These are phyloP conservation scores for Drosophila tripunctata DNA, from an alignment of 2,888 invertebrate genomes.

Conservation along the genomic window DNA sequence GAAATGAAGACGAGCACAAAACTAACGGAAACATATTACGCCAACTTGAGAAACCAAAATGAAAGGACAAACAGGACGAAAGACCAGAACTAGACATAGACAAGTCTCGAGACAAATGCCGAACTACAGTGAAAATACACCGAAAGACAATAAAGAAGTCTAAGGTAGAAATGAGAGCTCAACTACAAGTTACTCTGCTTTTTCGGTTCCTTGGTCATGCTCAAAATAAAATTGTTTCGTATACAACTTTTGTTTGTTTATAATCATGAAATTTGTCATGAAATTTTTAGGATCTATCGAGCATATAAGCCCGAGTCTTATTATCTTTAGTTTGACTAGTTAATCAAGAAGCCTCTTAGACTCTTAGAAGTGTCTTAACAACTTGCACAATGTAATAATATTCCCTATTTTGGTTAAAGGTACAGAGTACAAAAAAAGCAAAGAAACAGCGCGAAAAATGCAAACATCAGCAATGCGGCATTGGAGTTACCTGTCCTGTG, in stretches of 20 bases:
- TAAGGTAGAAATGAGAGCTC: neutral
- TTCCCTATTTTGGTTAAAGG: neutral
- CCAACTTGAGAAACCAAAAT: constrained; percentile 58
- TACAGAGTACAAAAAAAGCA: constrained; percentile 15
- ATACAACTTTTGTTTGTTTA: too few relatives aligned
- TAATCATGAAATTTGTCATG: too few relatives aligned
- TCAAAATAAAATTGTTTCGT: too few relatives aligned
- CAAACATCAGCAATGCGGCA: constrained; percentile 79
- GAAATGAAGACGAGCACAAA: constrained; percentile 24
- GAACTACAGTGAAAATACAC: constrained; percentile 13
- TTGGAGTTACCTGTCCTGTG: constrained; percentile 59
- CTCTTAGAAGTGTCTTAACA: too few relatives aligned
- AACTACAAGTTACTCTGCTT: neutral
- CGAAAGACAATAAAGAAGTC: constrained; percentile 4
- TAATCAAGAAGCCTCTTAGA: too few relatives aligned
- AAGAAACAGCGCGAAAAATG: constrained; percentile 60
- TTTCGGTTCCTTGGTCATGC: too few relatives aligned
- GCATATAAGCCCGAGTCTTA: too few relatives aligned
- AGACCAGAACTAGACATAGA: constrained; percentile 5
- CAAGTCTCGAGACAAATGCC: constrained; percentile 22
- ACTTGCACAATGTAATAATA: neutral
- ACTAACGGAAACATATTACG: constrained; percentile 68
- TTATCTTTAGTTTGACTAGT: too few relatives aligned
- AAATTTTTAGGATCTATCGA: too few relatives aligned
- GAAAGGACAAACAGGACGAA: constrained; percentile 53